Evolutionary conservation across 2,113 vertebrate species (phyloP).

Genomic region (Tor tambroides): DNA sequence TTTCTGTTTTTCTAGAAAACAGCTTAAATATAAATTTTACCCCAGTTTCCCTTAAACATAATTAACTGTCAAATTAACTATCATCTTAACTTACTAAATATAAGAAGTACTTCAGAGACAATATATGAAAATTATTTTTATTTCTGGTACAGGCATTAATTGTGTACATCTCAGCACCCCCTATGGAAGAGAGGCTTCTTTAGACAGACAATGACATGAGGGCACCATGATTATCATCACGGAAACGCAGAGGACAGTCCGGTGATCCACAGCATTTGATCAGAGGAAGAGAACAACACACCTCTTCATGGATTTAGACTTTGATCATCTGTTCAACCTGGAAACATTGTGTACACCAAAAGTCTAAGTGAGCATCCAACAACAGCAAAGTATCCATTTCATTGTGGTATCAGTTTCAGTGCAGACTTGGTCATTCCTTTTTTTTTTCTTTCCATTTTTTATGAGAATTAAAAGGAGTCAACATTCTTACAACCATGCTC

Average conservation of each 20-base stretch:
- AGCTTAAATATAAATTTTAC: not conserved
- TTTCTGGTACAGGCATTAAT: slow-evolving; percentile 76
- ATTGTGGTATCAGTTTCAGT: slow-evolving; percentile 72
- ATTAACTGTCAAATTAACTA: not conserved
- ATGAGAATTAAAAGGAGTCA: slow-evolving; percentile 46
- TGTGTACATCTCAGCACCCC: slow-evolving; percentile 75
- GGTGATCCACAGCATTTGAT: slow-evolving; percentile 64
- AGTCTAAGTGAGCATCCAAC: slow-evolving; percentile 45
- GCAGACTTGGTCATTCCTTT: slow-evolving; percentile 74
- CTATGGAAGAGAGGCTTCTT: slow-evolving; percentile 74
- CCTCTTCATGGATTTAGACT: slow-evolving; percentile 30
- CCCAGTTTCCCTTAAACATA: too few species aligned
- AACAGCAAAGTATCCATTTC: slow-evolving; percentile 47
- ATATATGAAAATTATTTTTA: slow-evolving; percentile 78
- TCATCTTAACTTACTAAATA: not conserved
- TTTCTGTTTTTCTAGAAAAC: not conserved
- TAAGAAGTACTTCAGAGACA: not conserved
- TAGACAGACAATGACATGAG: slow-evolving; percentile 68
- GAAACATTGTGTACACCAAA: slow-evolving; percentile 16
- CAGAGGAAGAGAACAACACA: slow-evolving; percentile 49
- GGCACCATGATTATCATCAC: slow-evolving; percentile 71
- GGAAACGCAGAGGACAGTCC: slow-evolving; percentile 61
- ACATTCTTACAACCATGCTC: slow-evolving; percentile 48
- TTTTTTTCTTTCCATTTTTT: not conserved
- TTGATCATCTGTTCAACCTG: slow-evolving; percentile 48